Percentiles rank a stretch among this genome's conserved stretches.
These are phyloP conservation scores for Caenorhabditis brenneri DNA, from an alignment of 1,140 invertebrate genomes.

Conservation along the genomic window DNA sequence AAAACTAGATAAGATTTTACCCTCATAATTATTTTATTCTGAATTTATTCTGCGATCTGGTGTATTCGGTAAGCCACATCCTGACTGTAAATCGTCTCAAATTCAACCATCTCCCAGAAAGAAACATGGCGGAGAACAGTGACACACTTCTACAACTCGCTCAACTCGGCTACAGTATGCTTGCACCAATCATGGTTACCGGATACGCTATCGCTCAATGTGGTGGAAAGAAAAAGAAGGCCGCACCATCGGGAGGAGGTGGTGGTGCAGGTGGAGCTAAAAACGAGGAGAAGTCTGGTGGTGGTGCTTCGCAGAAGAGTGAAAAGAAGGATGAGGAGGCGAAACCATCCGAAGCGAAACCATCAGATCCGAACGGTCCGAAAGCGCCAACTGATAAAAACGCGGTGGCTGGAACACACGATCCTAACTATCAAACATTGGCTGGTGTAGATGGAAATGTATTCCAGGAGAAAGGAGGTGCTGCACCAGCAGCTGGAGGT, in stretches of 20 bases:
- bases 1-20: too few relatives aligned
- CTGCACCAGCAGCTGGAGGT: neutral
- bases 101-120: too few relatives aligned
- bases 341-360: neutral
- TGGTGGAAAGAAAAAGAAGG: constrained; percentile 21
- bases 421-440: constrained; percentile 21
- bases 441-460: constrained; percentile 15
- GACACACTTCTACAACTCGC: constrained; percentile 24
- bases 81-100: neutral
- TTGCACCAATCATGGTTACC: neutral
- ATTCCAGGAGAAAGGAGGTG: constrained; percentile 24
- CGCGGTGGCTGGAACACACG: constrained; percentile 3
- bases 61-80: constrained; percentile 16
- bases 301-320: neutral
- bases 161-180: constrained; percentile 15
- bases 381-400: constrained; percentile 13
- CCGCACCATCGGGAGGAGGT: neutral
- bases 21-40: neutral
- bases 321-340: neutral
- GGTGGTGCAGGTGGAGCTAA: neutral
- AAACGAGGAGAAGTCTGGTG: neutral
- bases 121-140: constrained; percentile 26
- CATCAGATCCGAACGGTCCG: neutral
- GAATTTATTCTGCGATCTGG: neutral
- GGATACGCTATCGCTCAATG: neutral